Base-by-base conservation (phyloP, 2,888 invertebrate species). In the Acanthosepion pharaonis region DNA sequence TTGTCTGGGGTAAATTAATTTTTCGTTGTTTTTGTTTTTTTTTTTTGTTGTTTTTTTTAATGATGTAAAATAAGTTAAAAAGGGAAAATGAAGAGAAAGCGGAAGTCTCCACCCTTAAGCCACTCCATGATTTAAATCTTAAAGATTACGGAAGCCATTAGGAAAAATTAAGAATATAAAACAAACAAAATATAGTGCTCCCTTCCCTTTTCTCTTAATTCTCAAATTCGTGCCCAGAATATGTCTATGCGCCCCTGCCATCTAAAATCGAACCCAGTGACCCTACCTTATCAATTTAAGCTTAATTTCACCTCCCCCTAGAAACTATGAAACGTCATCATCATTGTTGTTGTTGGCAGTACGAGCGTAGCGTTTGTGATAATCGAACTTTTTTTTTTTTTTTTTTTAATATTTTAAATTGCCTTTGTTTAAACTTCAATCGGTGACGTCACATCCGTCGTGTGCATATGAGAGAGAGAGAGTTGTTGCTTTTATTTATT, bases 351-450 rank as follows among this genome's bases (percentile, higher is more conserved):
- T 78, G 78, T n/a, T 4, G n/a, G 78, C 78, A 18, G 15, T 33
- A 78, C 78, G 28, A n/a, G 9, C 78, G 78, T 25, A 1, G 8
- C 11, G n/a, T 78, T 78, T 78, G n/a, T 78, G 78, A 78, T 78
- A 78, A 33, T 33, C n/a, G 78, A 78, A 78, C 42, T n/a, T 23
- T 2, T 42, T 42, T 42, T 42, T 42, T 42, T 33, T n/a, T n/a
- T 11, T n/a, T 33, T 78, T 78, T 78, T 15, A n/a, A 78, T 15
- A 78, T 78, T 78, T 78, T 33, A 78, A 78, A 78, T n/a, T 78
- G 78, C 78, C 78, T 78, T 78, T 78, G 78, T 78, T 78, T 78
- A 78, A 78, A 78, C 78, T 78, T 78, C 78, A 78, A 78, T 78
- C 78, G 78, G 18, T 78, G 78, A 78, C 78, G n/a, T 78, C 78